These are phyloP conservation scores for Hybos culiciformis DNA, from an alignment of 2,888 invertebrate species.

Conservation along the genomic window DNA sequence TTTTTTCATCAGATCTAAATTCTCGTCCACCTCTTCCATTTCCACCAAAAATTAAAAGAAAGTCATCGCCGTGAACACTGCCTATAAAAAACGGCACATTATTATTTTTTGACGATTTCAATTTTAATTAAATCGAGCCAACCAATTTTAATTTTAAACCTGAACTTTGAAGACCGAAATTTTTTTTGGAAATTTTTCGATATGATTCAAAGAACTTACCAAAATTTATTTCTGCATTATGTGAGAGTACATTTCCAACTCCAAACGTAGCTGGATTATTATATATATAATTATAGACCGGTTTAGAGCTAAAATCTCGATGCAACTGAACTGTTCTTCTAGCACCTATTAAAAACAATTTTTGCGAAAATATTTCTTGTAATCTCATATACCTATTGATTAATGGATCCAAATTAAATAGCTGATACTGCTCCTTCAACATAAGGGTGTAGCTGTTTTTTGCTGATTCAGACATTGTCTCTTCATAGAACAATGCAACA, in stretches of 20 bases:
- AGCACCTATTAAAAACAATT: conserved; percentile 45
- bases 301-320: conserved; percentile 36
- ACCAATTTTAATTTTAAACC: too few relatives aligned
- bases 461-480: too few relatives aligned
- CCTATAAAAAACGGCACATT: not conserved
- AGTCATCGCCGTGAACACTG: not conserved
- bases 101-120: not conserved
- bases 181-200: too few relatives aligned
- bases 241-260: conserved; percentile 39
- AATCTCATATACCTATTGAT: conserved; percentile 29
- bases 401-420: conserved; percentile 12
- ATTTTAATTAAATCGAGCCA: too few relatives aligned
- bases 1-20: not conserved
- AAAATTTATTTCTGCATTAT: conserved; percentile 33
- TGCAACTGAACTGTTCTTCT: conserved; percentile 45
- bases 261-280: conserved; percentile 43
- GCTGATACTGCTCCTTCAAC: conserved; percentile 15
- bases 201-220: conserved; percentile 42
- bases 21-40: not conserved
- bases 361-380: conserved; percentile 44
- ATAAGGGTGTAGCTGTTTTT: conserved; percentile 15
- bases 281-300: conserved; percentile 50
- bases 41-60: not conserved
- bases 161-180: too few relatives aligned
- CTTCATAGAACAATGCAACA: conserved; percentile 29